Evolutionary conservation across 2,797 vertebrate species (phyloP), one percentile per base, ranked within the genome.

Genomic region (Poecile montanus): DNA sequence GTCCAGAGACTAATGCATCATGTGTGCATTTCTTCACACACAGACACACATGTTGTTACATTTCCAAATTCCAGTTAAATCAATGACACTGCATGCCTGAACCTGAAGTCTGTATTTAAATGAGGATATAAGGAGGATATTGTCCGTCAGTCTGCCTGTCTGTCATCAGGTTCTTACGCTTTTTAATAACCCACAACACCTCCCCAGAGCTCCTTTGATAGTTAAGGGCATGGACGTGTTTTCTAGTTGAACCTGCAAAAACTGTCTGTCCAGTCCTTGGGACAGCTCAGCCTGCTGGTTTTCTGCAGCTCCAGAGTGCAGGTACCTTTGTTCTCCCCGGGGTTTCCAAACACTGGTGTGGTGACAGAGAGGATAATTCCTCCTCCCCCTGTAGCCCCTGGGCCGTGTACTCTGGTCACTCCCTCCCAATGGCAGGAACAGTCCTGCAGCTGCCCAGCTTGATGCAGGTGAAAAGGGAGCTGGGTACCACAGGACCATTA

Each of bases 361-460:
- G 30, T 4, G 44, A 38, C 27, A 40, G 45, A 45, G 27, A 12
- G 22, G 40, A 76, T n/a, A 42, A 2, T 17, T 22, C 25, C 14
- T 74, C 29, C 61, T 44, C 14, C 15, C 38, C 22, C 30, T 47
- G 36, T 32, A 61, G 60, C 19, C 30, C 18, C 60, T 29, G 27
- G 27, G 20, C 56, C 7, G 0, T 1, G 7, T 17, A 2, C 10
- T 36, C 16, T 12, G 54, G 34, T 16, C 16, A 1, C 19, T 60
- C 51, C 17, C 2, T 61, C 29, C 12, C 21, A 22, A 2, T 27
- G 48, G 36, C 12, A 17, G 3, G 42, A 71, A 0, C 13, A 16
- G 6, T 36, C 5, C 0, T 25, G 47, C 67, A 53, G 30, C 68
- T 51, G 34, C 38, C 30, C n/a, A 18, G 1, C 60, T 62, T 58